Evolutionary conservation across 2,113 vertebrate species (phyloP).

Genomic region (Rhipidura dahli): DNA sequence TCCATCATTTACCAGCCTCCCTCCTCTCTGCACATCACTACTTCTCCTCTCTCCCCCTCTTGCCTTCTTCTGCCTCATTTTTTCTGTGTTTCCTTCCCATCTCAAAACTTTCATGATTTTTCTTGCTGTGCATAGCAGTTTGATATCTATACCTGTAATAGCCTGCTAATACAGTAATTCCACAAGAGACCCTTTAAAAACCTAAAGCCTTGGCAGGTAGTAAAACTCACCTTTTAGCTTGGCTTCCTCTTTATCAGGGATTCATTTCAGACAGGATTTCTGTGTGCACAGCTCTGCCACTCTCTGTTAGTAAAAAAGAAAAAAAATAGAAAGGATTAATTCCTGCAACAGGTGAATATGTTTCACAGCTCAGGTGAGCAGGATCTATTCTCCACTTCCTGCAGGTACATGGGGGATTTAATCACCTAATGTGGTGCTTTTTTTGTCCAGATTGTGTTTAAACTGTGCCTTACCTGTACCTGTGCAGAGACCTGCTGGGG

Average conservation of each 20-base stretch:
- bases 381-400: background rate
- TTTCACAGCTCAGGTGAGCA: background rate
- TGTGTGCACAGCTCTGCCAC: background rate
- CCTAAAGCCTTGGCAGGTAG: background rate
- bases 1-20: background rate
- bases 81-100: background rate
- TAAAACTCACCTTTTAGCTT: constrained; percentile 32
- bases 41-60: background rate
- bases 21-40: background rate
- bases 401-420: background rate
- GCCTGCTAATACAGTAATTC: constrained; percentile 7
- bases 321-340: constrained; percentile 6
- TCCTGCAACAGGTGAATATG: background rate
- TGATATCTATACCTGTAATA: background rate
- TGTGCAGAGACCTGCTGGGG: background rate
- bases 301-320: background rate
- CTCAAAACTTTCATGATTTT: background rate
- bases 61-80: background rate
- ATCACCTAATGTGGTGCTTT: background rate
- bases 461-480: background rate
- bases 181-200: constrained; percentile 14
- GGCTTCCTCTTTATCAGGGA: background rate
- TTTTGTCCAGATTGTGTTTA: background rate
- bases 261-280: constrained; percentile 48
- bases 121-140: constrained; percentile 3